Conservation (phyloP, 2,797 vertebrate species). For the Todus mexicanus region DNA sequence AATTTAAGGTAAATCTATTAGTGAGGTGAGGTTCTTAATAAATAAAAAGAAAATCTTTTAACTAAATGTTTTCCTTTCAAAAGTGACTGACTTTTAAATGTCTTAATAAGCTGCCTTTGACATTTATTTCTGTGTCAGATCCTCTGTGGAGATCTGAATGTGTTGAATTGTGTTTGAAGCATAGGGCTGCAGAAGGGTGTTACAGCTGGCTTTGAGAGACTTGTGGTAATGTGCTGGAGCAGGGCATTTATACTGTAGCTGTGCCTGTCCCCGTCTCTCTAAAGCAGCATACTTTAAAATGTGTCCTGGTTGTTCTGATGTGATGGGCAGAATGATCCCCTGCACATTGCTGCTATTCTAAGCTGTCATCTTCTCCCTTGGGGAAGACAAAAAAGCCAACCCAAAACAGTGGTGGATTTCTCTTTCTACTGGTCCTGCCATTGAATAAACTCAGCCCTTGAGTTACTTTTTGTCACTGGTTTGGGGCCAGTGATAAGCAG, state of each 20-base stretch:
- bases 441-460: neutral
- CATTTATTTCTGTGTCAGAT: neutral
- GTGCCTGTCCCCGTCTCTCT: neutral
- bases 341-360: neutral
- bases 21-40: neutral
- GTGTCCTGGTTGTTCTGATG: neutral
- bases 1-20: neutral
- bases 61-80: neutral
- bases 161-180: neutral
- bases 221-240: neutral
- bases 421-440: neutral
- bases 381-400: no score
- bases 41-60: neutral
- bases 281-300: neutral
- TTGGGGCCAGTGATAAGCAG: accelerated
- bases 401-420: neutral
- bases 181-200: accelerated
- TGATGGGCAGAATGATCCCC: neutral
- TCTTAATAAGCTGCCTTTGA: neutral
- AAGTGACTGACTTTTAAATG: neutral
- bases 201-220: neutral
- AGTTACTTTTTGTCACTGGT: neutral
- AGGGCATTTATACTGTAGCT: neutral
- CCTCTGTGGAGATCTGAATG: neutral
- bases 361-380: neutral